Evolutionary conservation across 2,888 invertebrate species (phyloP).

Genomic region (Empis livida): DNA sequence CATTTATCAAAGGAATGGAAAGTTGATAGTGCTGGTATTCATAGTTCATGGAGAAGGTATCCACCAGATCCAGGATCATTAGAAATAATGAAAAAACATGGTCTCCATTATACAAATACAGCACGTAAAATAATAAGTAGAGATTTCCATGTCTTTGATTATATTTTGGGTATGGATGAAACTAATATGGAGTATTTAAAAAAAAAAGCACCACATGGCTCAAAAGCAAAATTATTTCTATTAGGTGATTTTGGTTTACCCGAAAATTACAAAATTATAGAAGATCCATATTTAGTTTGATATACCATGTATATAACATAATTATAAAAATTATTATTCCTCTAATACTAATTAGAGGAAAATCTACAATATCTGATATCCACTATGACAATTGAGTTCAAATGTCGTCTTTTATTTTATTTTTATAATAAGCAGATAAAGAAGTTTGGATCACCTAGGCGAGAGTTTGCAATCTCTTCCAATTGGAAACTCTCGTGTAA

Average conservation of each 20-base stretch:
- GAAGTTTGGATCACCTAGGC: no score
- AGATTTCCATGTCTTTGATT: constrained; percentile 73
- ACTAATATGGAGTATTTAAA: constrained; percentile 65
- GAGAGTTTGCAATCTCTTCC: no score
- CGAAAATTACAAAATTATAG: constrained; percentile 62
- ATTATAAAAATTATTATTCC: constrained; percentile 7
- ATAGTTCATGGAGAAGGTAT: constrained; percentile 79
- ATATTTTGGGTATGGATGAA: constrained; percentile 92
- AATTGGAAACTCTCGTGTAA: no score
- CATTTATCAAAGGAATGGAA: constrained; percentile 55
- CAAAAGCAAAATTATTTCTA: constrained; percentile 60
- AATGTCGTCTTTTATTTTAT: no score
- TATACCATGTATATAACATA: background rate
- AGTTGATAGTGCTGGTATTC: constrained; percentile 83
- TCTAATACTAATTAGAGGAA: constrained; percentile 49
- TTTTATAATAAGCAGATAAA: no score
- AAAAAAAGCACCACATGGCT: constrained; percentile 43
- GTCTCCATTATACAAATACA: constrained; percentile 57
- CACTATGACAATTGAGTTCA: no score
- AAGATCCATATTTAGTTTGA: constrained; percentile 85
- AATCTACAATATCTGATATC: constrained; percentile 60
- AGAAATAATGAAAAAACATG: constrained; percentile 55
- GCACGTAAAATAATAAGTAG: constrained; percentile 60
- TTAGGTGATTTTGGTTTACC: constrained; percentile 77
- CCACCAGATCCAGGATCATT: constrained; percentile 69